phyloP scores from a whole-genome alignment of 2,797 vertebrate species.

The Parauchenoglanis ngamensis region DNA sequence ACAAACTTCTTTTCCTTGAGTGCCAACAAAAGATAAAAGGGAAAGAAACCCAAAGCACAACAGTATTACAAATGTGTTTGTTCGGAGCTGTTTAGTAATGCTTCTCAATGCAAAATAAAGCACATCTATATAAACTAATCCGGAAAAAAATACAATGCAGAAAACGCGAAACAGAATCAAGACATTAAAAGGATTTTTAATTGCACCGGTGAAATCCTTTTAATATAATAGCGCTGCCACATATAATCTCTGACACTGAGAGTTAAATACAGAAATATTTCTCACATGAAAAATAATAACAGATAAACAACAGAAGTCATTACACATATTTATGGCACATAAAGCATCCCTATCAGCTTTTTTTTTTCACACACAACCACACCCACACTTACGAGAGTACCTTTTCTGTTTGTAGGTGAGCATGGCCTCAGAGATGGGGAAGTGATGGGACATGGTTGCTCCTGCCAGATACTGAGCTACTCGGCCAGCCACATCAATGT shows the following conservation, averaged over 20 bases:
- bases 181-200: conserved; percentile 1
- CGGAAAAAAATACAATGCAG: neutral
- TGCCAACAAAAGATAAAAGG: conserved; percentile 81
- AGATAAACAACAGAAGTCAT: conserved; percentile 2
- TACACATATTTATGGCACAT: conserved; percentile 15
- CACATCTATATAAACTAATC: conserved; percentile 7
- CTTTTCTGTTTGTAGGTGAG: conserved; percentile 87
- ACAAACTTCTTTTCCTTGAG: conserved; percentile 97
- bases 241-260: neutral
- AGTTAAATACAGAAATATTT: neutral
- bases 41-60: conserved; percentile 61
- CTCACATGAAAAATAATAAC: conserved; percentile 7
- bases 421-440: conserved; percentile 84
- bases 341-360: neutral
- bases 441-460: conserved; percentile 80
- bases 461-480: conserved; percentile 79
- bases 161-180: neutral
- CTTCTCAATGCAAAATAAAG: conserved; percentile 4
- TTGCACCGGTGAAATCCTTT: neutral
- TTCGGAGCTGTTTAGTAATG: conserved; percentile 15
- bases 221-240: neutral
- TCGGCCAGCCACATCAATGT: conserved; percentile 78
- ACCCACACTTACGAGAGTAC: conserved; percentile 61
- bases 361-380: neutral
- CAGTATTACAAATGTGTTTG: conserved; percentile 23